These are phyloP conservation scores for Scolopax bukidnonensis DNA, from an alignment of 2,797 vertebrate species.

Conservation along the genomic window DNA sequence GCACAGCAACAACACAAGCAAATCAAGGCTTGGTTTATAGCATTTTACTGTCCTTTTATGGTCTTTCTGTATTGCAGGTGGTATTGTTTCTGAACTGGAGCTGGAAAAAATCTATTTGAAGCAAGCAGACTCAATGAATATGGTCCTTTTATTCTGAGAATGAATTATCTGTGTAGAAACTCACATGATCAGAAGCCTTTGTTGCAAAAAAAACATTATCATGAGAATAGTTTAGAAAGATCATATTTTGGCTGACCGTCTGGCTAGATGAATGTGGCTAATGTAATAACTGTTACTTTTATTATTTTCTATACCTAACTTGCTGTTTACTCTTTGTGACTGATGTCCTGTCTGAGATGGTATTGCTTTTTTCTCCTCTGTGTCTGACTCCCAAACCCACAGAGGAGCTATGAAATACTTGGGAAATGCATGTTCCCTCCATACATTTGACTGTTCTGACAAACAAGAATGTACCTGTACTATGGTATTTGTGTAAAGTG, in stretches of 20 bases:
- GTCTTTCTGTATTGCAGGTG: not conserved
- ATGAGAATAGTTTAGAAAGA: not conserved
- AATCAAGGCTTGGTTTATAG: conserved; percentile 25
- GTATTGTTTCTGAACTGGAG: conserved; percentile 32
- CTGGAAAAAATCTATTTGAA: conserved; percentile 26
- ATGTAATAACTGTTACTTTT: not conserved
- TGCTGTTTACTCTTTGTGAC: not conserved
- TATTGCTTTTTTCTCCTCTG: not conserved
- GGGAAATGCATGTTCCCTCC: not conserved
- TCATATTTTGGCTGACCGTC: not conserved
- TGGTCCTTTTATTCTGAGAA: not conserved
- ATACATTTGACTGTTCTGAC: not conserved
- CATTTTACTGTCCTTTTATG: conserved; percentile 1
- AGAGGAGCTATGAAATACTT: not conserved
- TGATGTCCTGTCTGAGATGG: not conserved
- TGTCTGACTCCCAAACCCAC: not conserved
- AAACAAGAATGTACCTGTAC: not conserved
- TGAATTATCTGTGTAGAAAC: conserved; percentile 15
- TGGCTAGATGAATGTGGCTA: not conserved
- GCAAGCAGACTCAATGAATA: conserved; percentile 4
- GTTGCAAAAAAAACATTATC: not conserved
- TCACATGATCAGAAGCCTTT: not conserved
- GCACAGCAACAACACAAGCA: conserved; percentile 1
- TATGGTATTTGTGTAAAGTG: not conserved
- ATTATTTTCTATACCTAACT: not conserved